Percentiles rank a stretch among this genome's conserved stretches.
phyloP scores from a whole-genome alignment of 2,888 invertebrate species.

The Agrotis clavis region DNA sequence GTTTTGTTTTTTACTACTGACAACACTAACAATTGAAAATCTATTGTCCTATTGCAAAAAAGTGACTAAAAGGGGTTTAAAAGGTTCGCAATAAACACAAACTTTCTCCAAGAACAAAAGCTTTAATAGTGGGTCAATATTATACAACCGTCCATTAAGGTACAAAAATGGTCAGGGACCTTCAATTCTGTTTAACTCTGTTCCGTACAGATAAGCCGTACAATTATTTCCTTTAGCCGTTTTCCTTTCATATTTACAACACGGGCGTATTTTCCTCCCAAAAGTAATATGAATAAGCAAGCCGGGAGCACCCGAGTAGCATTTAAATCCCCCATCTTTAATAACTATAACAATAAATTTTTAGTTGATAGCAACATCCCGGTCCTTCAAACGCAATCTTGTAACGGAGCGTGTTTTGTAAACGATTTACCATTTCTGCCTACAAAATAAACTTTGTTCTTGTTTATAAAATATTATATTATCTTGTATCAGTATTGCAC shows the following conservation, averaged over 20 bases:
- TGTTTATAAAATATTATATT: slow-evolving; percentile 23
- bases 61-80: slow-evolving; percentile 83
- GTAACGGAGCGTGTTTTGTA: slow-evolving; percentile 49
- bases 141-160: slow-evolving; percentile 76
- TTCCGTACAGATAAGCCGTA: slow-evolving; percentile 57
- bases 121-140: slow-evolving; percentile 74
- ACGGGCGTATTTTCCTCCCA: slow-evolving; percentile 33
- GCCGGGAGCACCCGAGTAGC: slow-evolving; percentile 41
- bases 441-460: slow-evolving; percentile 23
- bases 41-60: slow-evolving; percentile 72
- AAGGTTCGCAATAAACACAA: slow-evolving; percentile 76
- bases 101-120: slow-evolving; percentile 85
- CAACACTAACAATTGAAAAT: slow-evolving; percentile 53
- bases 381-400: slow-evolving; percentile 52
- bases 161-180: slow-evolving; percentile 65
- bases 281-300: slow-evolving; percentile 50
- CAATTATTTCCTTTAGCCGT: slow-evolving; percentile 49
- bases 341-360: slow-evolving; percentile 61
- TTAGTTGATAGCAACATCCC: slow-evolving; percentile 54
- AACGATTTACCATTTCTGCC: slow-evolving; percentile 55
- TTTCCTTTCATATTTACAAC: slow-evolving; percentile 55
- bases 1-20: slow-evolving; percentile 50
- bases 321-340: slow-evolving; percentile 60
- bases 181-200: slow-evolving; percentile 32
- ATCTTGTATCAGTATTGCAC: slow-evolving; percentile 31